These are phyloP conservation scores for Ailurus styani DNA, from an alignment of 2,113 vertebrate species.

Conservation along the genomic window DNA sequence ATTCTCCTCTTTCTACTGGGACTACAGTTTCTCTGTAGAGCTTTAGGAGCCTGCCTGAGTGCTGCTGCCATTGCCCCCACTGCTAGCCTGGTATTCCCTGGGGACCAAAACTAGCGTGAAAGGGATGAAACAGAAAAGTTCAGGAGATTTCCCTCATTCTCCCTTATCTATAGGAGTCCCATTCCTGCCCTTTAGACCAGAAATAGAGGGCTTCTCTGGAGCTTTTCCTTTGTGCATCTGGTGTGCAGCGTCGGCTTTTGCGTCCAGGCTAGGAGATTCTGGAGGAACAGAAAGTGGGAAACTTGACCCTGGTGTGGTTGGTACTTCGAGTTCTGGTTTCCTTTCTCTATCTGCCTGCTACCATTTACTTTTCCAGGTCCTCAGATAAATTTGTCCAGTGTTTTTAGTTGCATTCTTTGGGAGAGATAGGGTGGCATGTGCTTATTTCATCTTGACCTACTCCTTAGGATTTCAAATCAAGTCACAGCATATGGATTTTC, in stretches of 20 bases:
- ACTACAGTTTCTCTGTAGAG: background rate
- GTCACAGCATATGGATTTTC: background rate
- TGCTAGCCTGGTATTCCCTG: background rate
- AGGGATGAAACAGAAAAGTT: background rate
- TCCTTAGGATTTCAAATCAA: background rate
- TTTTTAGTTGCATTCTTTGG: background rate
- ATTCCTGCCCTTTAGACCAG: background rate
- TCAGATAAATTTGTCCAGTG: background rate
- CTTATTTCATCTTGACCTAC: background rate
- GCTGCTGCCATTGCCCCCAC: background rate
- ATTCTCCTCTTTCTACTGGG: background rate
- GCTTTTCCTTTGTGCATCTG: background rate
- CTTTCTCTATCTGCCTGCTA: background rate
- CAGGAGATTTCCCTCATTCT: no score
- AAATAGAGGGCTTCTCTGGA: background rate
- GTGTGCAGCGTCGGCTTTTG: background rate
- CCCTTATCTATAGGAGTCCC: background rate
- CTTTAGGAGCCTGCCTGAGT: background rate
- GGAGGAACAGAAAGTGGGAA: background rate
- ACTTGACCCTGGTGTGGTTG: background rate
- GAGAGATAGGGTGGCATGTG: background rate
- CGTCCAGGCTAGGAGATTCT: background rate
- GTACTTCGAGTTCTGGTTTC: background rate
- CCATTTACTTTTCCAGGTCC: background rate
- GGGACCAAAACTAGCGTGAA: background rate